Base-by-base conservation (phyloP, 2,888 invertebrate species). In the Conchocele bisecta region DNA sequence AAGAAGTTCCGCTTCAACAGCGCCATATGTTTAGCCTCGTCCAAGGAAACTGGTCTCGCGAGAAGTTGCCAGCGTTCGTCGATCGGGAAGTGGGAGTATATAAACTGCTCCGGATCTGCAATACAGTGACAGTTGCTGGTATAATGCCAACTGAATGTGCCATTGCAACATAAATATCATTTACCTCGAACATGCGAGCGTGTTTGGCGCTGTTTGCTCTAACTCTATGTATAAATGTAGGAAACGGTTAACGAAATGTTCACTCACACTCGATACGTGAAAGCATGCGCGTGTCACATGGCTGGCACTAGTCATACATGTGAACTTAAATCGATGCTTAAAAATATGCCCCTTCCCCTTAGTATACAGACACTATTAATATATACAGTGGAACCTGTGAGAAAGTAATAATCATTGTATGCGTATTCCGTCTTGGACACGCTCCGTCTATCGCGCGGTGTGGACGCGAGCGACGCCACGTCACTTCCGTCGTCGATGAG, bases 21-120 rank as follows among this genome's bases (percentile, higher is more conserved):
- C 6, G 83, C 74, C 53, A 79, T 66, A n/a, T 79, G 61, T 22
- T 71, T 75, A 6, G 84, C 84, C 48, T 85, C 85, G 7, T 74
- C 75, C 3, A 83, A 70, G 1, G 81, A 70, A 20, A 86, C 67
- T 0, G 83, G 75, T 41, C 83, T 65, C 11, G 84, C 83, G 20
- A 85, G 54, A 1, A 86, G 76, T 66, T 86, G 86, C 83, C 83
- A 86, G 63, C 78, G 79, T 26, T 82, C 82, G 44, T 81, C 81
- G 51, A 83, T 69, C 1, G 86, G 86, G n/a, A 83, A 82, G 58
- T 84, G 83, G 7, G 83, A 82, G 63, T 81, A 83, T 28, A 86
- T 81, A 42, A 85, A 81, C 33, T 81, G 72, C 59, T 84, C 83
- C 7, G 86, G 86, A 33, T 81, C 82, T 66, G 59, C 17, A 50